phyloP scores from a whole-genome alignment of 2,888 invertebrate species.

The Atethmia centrago region DNA sequence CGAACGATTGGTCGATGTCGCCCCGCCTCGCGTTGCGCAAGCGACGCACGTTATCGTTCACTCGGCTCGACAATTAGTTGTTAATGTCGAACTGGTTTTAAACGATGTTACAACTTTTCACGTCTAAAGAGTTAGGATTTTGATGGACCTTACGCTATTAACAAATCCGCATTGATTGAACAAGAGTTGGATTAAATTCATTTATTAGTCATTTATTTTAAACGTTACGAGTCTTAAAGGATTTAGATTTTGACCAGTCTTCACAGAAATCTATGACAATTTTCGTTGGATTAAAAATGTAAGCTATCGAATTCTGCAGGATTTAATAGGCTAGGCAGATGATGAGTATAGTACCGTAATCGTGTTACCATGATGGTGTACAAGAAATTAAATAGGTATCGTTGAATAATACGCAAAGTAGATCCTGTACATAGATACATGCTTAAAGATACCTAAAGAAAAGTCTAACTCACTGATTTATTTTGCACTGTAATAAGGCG shows the following conservation, averaged over 20 bases:
- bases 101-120: slow-evolving; percentile 4
- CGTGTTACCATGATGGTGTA: neutral
- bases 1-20: slow-evolving; percentile 83
- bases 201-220: neutral
- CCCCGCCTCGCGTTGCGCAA: slow-evolving; percentile 83
- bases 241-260: slow-evolving; percentile 5
- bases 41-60: slow-evolving; percentile 58
- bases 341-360: neutral
- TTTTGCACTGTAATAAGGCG: neutral
- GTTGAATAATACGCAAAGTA: neutral
- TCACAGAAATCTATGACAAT: neutral
- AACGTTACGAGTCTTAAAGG: slow-evolving; percentile 3
- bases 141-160: neutral
- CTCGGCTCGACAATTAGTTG: slow-evolving; percentile 66
- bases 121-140: slow-evolving; percentile 25
- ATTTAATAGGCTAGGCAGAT: neutral
- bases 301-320: neutral
- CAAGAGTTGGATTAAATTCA: neutral
- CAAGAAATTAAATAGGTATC: neutral
- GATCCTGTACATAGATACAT: neutral
- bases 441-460: neutral
- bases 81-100: slow-evolving; percentile 53
- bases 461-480: neutral
- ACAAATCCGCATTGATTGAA: neutral
- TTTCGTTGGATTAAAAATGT: neutral